A percentile compares a stretch with the other conserved stretches of the same genome.
phyloP scores from a whole-genome alignment of 2,888 invertebrate genomes.

The Lithophane leautieri region DNA sequence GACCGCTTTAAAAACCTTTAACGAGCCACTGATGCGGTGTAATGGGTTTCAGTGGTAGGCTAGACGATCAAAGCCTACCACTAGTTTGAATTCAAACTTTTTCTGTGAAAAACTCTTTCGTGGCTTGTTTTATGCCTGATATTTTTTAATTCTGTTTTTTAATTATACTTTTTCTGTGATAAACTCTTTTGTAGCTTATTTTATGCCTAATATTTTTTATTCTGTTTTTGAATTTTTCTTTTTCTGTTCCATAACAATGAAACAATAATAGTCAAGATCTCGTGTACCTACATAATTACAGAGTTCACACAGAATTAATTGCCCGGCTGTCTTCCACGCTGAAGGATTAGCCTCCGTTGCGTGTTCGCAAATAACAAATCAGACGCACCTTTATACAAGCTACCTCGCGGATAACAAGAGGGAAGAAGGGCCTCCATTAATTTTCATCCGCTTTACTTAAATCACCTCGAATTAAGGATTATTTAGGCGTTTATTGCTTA shows the following conservation, averaged over 20 bases:
- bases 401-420: conserved; percentile 64
- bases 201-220: not conserved
- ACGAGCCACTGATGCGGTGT: conserved; percentile 73
- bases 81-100: conserved; percentile 21
- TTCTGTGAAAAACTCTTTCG: conserved; percentile 8
- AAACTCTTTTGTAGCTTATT: not conserved
- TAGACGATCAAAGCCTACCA: conserved; percentile 4
- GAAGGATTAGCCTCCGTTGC: conserved; percentile 73
- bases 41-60: conserved; percentile 54
- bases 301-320: conserved; percentile 67
- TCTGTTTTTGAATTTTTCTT: not conserved
- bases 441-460: conserved; percentile 78
- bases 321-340: conserved; percentile 60
- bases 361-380: conserved; percentile 77
- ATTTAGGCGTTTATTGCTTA: conserved; percentile 72
- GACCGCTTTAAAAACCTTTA: conserved; percentile 74
- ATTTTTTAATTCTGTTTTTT: not conserved
- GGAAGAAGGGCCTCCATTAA: conserved; percentile 74
- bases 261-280: conserved; percentile 25
- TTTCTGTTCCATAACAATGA: conserved; percentile 14
- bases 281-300: conserved; percentile 40
- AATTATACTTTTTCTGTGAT: conserved; percentile 1
- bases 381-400: conserved; percentile 68
- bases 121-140: not conserved
- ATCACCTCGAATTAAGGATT: conserved; percentile 75